Evolutionary conservation across 2,888 invertebrate genomes (phyloP), one percentile per base, ranked within the genome.

Genomic region (Sinohyriopsis cumingii): DNA sequence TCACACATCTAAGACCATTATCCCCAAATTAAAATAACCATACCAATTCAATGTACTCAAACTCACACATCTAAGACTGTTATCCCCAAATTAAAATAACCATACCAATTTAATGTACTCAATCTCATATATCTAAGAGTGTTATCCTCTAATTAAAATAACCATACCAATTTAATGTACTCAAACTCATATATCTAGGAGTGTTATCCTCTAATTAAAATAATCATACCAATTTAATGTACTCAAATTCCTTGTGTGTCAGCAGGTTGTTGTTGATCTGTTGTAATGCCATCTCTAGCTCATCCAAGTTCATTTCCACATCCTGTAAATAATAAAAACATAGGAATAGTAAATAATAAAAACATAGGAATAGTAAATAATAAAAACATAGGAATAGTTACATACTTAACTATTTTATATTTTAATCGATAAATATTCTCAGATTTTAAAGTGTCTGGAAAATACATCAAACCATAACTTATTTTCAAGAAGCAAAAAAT

Each of bases 1-100:
- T 33, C 33, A n/a, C n/a, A n/a, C n/a, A n/a, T n/a, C n/a, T n/a
- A n/a, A n/a, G n/a, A n/a, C 33, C 5, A 5, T 1, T 33, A 1
- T 33, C 7, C 33, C 33, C 33, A 5, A 33, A 33, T 33, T 33
- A 33, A 33, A 5, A 33, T 6, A 5, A 59, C 81, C 88, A 78
- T 78, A 89, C 89, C 72, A 87, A 84, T 72, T 84, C 87, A 28
- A 90, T 82, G 77, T 85, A 89, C 73, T 87, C 82, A 70, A 87
- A 84, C 68, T 89, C 89, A n/a, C n/a, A n/a, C n/a, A n/a, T n/a
- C n/a, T n/a, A n/a, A n/a, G n/a, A n/a, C 69, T 33, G 4, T 3
- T 33, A 6, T 33, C 7, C 33, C 33, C 33, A 4, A 33, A 33
- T 33, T 33, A 33, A 33, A 5, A 33, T 6, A 5, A 6, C 5